Evolutionary conservation across 2,113 vertebrate species (phyloP).

Genomic region (Halcyon malimbica): DNA sequence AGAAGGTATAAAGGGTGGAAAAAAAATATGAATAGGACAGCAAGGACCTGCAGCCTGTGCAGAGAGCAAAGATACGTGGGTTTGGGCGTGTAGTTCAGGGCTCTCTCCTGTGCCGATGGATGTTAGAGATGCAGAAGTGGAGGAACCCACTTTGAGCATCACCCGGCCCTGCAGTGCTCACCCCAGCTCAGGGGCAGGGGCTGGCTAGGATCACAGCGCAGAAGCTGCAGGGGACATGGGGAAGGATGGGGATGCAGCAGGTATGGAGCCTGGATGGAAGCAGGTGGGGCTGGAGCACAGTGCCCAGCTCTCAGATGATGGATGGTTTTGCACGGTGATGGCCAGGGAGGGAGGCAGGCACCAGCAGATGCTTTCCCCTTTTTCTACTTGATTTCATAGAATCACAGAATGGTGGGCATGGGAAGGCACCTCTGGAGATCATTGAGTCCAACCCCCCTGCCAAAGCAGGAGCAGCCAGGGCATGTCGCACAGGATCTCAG

Average conservation of each 20-base stretch:
- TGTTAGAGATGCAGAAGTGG: too few relatives aligned
- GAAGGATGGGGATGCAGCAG: accelerated
- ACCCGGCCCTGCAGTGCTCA: not conserved
- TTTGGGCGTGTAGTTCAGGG: not conserved
- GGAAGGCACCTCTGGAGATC: too few relatives aligned
- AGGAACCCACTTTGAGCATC: not conserved
- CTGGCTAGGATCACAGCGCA: not conserved
- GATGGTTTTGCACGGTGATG: accelerated
- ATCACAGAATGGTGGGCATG: too few relatives aligned
- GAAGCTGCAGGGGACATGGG: accelerated
- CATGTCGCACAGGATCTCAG: too few relatives aligned
- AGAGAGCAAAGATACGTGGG: accelerated
- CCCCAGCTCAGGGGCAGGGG: not conserved
- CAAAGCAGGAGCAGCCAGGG: too few relatives aligned
- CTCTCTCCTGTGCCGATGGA: not conserved
- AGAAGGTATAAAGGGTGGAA: not conserved
- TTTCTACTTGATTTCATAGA: not conserved
- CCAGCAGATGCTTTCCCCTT: not conserved
- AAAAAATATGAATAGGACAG: not conserved
- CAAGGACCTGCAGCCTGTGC: not conserved
- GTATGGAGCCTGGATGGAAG: accelerated
- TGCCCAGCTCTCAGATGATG: not conserved
- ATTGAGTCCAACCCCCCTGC: too few relatives aligned
- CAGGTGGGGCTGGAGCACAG: not conserved
- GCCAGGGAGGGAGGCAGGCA: not conserved